These are phyloP conservation scores for Liasis olivaceus DNA, from an alignment of 2,797 vertebrate genomes.

Conservation along the genomic window DNA sequence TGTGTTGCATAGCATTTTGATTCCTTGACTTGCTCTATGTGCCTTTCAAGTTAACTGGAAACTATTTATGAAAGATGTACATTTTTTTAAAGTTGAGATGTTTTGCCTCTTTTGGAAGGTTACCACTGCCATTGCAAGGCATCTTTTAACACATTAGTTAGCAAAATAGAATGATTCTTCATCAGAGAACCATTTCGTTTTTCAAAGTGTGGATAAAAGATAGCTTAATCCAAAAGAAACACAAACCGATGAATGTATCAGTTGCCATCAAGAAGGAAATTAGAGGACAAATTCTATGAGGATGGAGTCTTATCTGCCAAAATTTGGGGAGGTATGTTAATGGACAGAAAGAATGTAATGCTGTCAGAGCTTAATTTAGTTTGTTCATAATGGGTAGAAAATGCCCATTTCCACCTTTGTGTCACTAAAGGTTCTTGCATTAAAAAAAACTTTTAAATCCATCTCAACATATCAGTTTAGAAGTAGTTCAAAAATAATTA, in stretches of 20 bases:
- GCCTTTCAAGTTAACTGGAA: conserved; percentile 8
- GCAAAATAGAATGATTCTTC: background rate
- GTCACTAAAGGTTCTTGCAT: background rate
- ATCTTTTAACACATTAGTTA: background rate
- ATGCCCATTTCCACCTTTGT: background rate
- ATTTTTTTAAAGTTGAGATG: background rate
- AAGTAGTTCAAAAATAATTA: background rate
- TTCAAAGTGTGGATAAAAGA: background rate
- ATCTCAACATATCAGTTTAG: conserved; percentile 10
- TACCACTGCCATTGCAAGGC: background rate
- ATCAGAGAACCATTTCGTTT: background rate
- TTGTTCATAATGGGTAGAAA: conserved; percentile 2
- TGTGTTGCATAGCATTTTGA: conserved; percentile 69
- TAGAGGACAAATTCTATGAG: background rate
- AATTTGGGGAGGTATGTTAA: background rate
- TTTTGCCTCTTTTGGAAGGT: background rate
- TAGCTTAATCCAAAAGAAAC: background rate
- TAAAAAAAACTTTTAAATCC: background rate
- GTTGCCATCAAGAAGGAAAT: background rate
- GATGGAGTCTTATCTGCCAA: background rate
- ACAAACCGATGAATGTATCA: background rate
- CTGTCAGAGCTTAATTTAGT: background rate
- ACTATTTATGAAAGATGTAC: background rate
- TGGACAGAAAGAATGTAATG: background rate
- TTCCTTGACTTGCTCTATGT: conserved; percentile 39